phyloP scores from a whole-genome alignment of 2,113 vertebrate species.

The Microcebus ravelobensis region DNA sequence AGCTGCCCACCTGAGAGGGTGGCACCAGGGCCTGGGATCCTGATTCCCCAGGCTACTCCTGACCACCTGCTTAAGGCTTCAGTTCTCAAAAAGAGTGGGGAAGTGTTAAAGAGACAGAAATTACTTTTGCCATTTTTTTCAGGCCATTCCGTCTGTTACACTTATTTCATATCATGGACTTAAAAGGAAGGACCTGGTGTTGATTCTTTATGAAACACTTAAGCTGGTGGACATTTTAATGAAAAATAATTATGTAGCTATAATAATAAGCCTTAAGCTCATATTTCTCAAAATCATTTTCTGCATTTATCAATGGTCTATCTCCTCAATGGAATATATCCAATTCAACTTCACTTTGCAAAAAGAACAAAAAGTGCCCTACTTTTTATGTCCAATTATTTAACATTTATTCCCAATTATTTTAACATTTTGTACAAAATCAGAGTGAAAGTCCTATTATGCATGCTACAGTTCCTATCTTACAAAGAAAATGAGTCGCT shows the following conservation, averaged over 20 bases:
- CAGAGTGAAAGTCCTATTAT: background rate
- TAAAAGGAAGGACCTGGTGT: background rate
- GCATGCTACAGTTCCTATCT: background rate
- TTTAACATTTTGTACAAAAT: conserved; percentile 1
- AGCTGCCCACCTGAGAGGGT: too few species aligned
- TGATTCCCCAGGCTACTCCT: too few species aligned
- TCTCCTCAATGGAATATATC: background rate
- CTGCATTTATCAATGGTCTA: background rate
- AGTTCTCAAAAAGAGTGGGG: too few species aligned
- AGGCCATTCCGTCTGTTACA: too few species aligned
- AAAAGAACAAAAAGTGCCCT: background rate
- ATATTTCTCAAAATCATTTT: conserved; percentile 2
- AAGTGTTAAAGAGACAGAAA: too few species aligned
- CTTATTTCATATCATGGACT: background rate
- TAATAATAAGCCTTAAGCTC: background rate
- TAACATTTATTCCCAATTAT: background rate
- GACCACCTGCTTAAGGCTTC: too few species aligned
- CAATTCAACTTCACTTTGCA: background rate
- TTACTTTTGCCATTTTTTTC: too few species aligned
- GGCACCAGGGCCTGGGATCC: too few species aligned
- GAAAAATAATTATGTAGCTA: background rate
- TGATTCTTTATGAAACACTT: background rate
- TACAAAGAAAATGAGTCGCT: background rate
- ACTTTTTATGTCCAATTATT: background rate
- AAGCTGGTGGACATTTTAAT: conserved; percentile 6